Evolutionary conservation across 2,113 vertebrate species (phyloP).

Genomic region (Romanogobio albipinnatus): DNA sequence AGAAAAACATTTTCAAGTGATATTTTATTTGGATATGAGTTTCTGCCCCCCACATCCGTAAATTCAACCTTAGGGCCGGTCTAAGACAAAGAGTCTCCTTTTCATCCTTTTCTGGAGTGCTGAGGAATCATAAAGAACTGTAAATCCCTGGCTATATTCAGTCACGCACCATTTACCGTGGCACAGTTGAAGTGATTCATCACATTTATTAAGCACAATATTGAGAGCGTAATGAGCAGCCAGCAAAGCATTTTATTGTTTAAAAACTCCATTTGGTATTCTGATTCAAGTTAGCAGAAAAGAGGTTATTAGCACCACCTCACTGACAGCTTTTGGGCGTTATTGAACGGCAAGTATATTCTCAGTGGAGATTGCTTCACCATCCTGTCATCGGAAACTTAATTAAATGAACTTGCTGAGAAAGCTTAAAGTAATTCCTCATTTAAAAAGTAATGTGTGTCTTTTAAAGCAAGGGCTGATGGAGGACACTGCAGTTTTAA

Average conservation of each 20-base stretch:
- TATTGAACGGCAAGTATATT: constrained; percentile 9
- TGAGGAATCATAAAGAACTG: neutral
- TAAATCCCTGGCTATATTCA: constrained; percentile 33
- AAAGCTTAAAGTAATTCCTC: constrained; percentile 44
- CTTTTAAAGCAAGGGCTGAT: neutral
- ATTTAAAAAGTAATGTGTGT: constrained; percentile 51
- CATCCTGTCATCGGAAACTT: constrained; percentile 41
- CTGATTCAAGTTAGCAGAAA: constrained; percentile 5
- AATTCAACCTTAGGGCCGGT: neutral
- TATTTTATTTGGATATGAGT: neutral
- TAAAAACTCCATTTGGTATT: constrained; percentile 28
- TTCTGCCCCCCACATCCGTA: neutral
- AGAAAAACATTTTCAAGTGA: neutral
- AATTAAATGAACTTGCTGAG: constrained; percentile 47
- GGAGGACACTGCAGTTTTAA: neutral
- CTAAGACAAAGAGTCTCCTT: neutral
- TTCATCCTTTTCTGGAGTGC: neutral
- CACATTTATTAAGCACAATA: constrained; percentile 17
- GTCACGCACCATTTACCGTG: constrained; percentile 30
- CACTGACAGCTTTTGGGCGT: neutral
- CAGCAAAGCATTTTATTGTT: constrained; percentile 32
- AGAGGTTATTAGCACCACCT: constrained; percentile 22
- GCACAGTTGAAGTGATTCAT: neutral
- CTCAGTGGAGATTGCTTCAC: constrained; percentile 23
- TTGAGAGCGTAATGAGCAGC: constrained; percentile 5